Evolutionary conservation across 2,113 vertebrate species (phyloP), one percentile per base, ranked within the genome.

Genomic region (Etheostoma spectabile): DNA sequence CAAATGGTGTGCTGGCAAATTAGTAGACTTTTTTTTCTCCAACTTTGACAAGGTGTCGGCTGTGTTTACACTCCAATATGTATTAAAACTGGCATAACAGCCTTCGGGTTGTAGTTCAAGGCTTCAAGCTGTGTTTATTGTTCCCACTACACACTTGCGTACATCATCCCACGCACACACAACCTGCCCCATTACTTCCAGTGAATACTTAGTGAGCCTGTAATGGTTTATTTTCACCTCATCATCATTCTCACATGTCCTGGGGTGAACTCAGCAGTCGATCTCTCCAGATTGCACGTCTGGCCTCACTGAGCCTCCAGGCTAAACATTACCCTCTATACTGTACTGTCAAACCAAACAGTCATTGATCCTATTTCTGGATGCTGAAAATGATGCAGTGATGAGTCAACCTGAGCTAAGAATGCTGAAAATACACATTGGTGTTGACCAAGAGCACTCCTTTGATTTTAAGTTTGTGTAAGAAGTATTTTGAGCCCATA

Each of bases 211-310:
- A 70, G 66, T 83, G 64, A 64, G 74, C 65, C 71, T 75, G 64
- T 86, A 92, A 86, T 83, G 48, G 80, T 90, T 91, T 92, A 77
- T 90, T 93, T 92, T 89, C 76, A 70, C 53, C 79, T 52, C 38
- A 42, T 11, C 10, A 42, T 42, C 38, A 42, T 42, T 42, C 68
- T 70, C 27, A 59, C 46, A 55, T 79, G 89, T 89, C 88, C 91
- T 57, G 51, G 62, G 68, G 42, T 89, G 87, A 93, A 88, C 89
- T 88, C 74, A 71, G 69, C 59, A 42, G 62, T 78, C 2, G 1
- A 76, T 67, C 66, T 69, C 66, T 83, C 15, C 85, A 82, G 80
- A 73, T 79, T 83, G 56, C 55, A 57, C 1, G 22, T 78, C 67
- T 75, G 81, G 87, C 74, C 68, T 68, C 2, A 1, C 52, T 38